Percentiles rank a stretch among this genome's conserved stretches.
Evolutionary conservation across 2,113 vertebrate genomes (phyloP).

Genomic region (Nansenia antarctica): DNA sequence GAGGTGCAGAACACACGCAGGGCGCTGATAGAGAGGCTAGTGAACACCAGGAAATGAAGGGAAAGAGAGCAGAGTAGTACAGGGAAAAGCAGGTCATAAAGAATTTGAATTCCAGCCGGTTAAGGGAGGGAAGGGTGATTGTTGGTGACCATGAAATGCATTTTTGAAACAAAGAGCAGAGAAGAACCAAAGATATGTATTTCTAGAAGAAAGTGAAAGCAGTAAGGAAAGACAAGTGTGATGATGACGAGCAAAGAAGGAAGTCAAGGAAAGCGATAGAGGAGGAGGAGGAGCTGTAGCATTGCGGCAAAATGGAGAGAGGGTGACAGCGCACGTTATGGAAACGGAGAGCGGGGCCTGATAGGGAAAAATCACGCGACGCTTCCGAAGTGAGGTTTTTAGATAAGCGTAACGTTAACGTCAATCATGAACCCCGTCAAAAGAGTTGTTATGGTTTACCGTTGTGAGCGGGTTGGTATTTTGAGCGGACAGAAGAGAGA

Average conservation of each 20-base stretch:
- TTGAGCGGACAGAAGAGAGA: too few species aligned
- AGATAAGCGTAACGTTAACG: too few species aligned
- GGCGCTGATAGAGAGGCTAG: slow-evolving; percentile 88
- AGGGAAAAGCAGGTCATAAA: slow-evolving; percentile 17
- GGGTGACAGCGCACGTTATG: slow-evolving; percentile 61
- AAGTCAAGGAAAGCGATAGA: slow-evolving; percentile 39
- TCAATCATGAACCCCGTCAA: too few species aligned
- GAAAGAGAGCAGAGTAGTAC: slow-evolving; percentile 21
- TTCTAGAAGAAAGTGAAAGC: slow-evolving; percentile 31
- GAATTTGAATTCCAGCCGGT: too few species aligned
- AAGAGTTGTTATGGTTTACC: too few species aligned
- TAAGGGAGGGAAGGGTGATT: slow-evolving; percentile 40
- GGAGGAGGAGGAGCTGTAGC: slow-evolving; percentile 56
- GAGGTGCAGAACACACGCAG: slow-evolving; percentile 87
- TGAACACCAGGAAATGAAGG: slow-evolving; percentile 65
- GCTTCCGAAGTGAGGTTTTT: slow-evolving; percentile 46
- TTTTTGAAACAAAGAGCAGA: slow-evolving; percentile 32
- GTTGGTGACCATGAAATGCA: slow-evolving; percentile 52
- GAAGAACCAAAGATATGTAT: slow-evolving; percentile 59
- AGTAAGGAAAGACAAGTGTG: slow-evolving; percentile 43
- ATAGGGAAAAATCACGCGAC: slow-evolving; percentile 34
- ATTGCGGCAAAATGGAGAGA: slow-evolving; percentile 60
- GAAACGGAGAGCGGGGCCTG: slow-evolving; percentile 38
- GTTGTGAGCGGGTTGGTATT: too few species aligned
- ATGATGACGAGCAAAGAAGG: slow-evolving; percentile 68